Percentiles rank a stretch among this genome's conserved stretches.
These are phyloP conservation scores for Heliconius hortense DNA, from an alignment of 2,888 invertebrate species.

Conservation along the genomic window DNA sequence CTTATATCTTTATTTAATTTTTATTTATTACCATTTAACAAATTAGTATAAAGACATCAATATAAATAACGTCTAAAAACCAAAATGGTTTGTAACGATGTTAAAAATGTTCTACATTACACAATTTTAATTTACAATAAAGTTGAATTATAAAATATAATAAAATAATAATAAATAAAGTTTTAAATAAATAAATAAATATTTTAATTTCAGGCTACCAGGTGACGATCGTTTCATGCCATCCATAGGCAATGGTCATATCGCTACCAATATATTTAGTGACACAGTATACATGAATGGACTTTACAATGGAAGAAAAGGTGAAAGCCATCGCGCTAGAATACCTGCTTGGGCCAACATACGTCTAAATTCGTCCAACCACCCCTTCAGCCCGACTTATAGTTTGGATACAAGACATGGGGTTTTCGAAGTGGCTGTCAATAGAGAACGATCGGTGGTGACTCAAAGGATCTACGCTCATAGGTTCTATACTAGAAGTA, in stretches of 20 bases:
- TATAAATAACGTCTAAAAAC: no score
- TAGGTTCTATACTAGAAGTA: slow-evolving; percentile 73
- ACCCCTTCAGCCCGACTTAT: slow-evolving; percentile 67
- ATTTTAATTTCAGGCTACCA: slow-evolving; percentile 70
- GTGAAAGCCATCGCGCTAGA: slow-evolving; percentile 81
- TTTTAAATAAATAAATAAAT: not conserved
- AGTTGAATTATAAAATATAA: no score
- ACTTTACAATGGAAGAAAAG: slow-evolving; percentile 80
- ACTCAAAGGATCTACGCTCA: slow-evolving; percentile 77
- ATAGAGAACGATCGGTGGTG: slow-evolving; percentile 72
- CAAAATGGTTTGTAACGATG: no score
- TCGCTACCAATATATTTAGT: slow-evolving; percentile 82
- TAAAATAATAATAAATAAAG: no score
- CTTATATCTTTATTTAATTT: no score
- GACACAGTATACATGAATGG: slow-evolving; percentile 84
- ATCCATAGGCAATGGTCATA: slow-evolving; percentile 82
- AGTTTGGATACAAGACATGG: slow-evolving; percentile 74
- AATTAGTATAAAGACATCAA: no score
- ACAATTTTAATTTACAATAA: no score
- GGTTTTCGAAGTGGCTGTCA: slow-evolving; percentile 72
- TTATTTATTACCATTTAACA: no score
- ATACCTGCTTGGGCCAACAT: slow-evolving; percentile 84
- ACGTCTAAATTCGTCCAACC: slow-evolving; percentile 70
- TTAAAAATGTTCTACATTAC: no score
- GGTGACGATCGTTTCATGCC: slow-evolving; percentile 81